Base-by-base conservation (phyloP, 2,888 invertebrate genomes). In the Harmothoe impar region DNA sequence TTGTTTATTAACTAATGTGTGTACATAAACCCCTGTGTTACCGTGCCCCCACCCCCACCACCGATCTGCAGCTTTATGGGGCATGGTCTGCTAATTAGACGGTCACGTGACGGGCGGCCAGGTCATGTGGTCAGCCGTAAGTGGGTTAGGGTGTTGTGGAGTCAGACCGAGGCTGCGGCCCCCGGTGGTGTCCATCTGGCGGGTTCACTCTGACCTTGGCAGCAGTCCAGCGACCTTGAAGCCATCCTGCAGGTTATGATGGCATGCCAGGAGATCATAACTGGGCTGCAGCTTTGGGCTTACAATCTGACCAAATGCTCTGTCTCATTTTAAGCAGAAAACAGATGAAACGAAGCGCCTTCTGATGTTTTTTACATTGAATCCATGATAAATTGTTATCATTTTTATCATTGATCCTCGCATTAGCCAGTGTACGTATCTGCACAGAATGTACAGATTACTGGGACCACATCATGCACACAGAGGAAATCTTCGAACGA, bases 171-270 rank as follows among this genome's bases (percentile, higher is more conserved):
- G 72, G 72, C 72, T 72, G 15, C 25, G 29, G 0, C 31, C 43
- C 43, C 43, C 43, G 43, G 43, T 43, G 72, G 15, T 72, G 72
- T 72, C 72, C 72, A n/a, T 72, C 72, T 29, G 72, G 72, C 29
- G 0, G 31, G 72, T 62, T 20, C 5, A 29, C 15, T 29, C 3
- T 72, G 72, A 72, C 72, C 72, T 72, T 72, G 72, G 72, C 72
- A 72, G 72, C 25, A 29, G 3, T 72, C 72, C 72, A 72, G 17
- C 29, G 29, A 72, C 72, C 72, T 72, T 72, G 29, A 29, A 0
- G 72, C 29, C 29, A 72, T 72, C 5, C 25, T 72, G 31, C 3
- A 29, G 25, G 72, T 72, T 25, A 29, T 72, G 20, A n/a, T 62
- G 15, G 62, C 62, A 62, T 62, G 62, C 62, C 62, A 20, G 43